Evolutionary conservation across 1,140 invertebrate species (phyloP), one percentile per base, ranked within the genome.

Genomic region (Akabosia matsudoensis): DNA sequence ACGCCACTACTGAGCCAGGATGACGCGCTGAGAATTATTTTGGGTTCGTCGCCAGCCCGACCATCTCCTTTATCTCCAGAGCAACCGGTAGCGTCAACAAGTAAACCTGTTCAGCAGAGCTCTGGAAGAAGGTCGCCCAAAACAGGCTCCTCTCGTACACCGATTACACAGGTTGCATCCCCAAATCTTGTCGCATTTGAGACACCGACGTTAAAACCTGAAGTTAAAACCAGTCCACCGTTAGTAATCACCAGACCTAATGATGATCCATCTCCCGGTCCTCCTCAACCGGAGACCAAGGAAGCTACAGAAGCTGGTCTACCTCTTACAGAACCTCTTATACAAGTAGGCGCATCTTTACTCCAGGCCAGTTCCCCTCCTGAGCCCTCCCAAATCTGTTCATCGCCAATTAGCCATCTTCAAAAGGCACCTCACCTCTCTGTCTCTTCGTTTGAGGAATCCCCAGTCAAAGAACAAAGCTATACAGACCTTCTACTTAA

Each of bases 1-100:
- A 13, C 54, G 1, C 78, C 80, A 2, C 56, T 79, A 13, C 54
- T 90, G 14, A 80, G 82, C 74, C 82, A 84, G 77, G 82, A 83
- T 26, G 82, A 82, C 77, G 82, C 80, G 18, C 61, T 83, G 1
- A 81, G 81, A 51, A 81, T 83, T 26, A 83, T 84, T 75, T 72
- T 82, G 3, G 71, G 76, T 2, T 78, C 33, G 26, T n/a, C 13
- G 13, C 67, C 67, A 3, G n/a, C 33, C 33, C 30, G 70, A 37
- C 31, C 33, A 14, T 34, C 33, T n/a, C n/a, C n/a, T n/a, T n/a
- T n/a, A n/a, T n/a, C n/a, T n/a, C n/a, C n/a, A n/a, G n/a, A n/a
- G n/a, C n/a, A n/a, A n/a, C n/a, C 37, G 7, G 37, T 45, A 10
- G 37, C 37, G 37, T 10, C 37, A 10, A 18, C 37, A 45, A 45